Percentiles rank a stretch among this genome's conserved stretches.
phyloP scores from a whole-genome alignment of 1,140 invertebrate genomes.

The Hylyphantes graminicola region DNA sequence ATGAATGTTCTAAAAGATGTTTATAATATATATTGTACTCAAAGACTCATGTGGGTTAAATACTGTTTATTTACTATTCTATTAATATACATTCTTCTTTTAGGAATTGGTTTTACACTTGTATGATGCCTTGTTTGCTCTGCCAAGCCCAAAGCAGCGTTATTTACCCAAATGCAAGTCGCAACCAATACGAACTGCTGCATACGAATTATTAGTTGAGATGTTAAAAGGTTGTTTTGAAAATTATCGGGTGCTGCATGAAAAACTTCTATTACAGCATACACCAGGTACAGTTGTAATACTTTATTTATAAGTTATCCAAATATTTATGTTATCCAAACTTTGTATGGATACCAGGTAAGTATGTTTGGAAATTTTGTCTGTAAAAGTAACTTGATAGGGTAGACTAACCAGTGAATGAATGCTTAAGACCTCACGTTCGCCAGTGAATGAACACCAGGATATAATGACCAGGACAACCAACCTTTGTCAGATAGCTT shows the following conservation, averaged over 20 bases:
- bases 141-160: slow-evolving; percentile 84
- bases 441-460: too few relatives aligned
- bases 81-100: slow-evolving; percentile 3
- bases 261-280: slow-evolving; percentile 85
- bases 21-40: too few relatives aligned
- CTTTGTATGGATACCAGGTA: not conserved
- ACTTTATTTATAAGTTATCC: too few relatives aligned
- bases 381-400: not conserved
- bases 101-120: slow-evolving; percentile 73
- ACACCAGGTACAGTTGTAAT: slow-evolving; percentile 66
- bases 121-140: slow-evolving; percentile 89
- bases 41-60: too few relatives aligned
- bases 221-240: slow-evolving; percentile 83
- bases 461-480: too few relatives aligned
- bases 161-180: slow-evolving; percentile 94
- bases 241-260: slow-evolving; percentile 87
- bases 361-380: not conserved
- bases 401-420: too few relatives aligned
- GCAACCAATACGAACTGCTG: slow-evolving; percentile 84
- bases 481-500: too few relatives aligned
- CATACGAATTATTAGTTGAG: slow-evolving; percentile 90
- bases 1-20: too few relatives aligned
- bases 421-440: too few relatives aligned
- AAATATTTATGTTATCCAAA: too few relatives aligned
- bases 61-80: too few relatives aligned